Percentiles rank a stretch among this genome's conserved stretches.
These are phyloP conservation scores for Coregonus clupeaformis DNA, from an alignment of 2,113 vertebrate genomes.

Conservation along the genomic window DNA sequence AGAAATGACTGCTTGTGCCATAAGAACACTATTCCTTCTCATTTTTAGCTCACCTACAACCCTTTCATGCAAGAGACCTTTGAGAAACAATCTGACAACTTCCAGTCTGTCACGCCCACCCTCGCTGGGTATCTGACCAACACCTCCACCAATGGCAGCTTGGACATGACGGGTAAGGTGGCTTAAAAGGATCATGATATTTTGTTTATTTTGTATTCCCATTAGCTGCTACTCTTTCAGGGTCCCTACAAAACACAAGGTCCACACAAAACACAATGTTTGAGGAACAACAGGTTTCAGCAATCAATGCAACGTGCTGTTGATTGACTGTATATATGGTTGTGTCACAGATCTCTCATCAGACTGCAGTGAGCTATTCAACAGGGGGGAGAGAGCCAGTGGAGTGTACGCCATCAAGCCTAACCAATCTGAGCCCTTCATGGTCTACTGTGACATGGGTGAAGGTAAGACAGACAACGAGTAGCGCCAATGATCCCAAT, in stretches of 20 bases:
- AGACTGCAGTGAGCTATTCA: slow-evolving; percentile 81
- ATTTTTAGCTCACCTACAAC: slow-evolving; percentile 70
- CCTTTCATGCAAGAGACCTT: slow-evolving; percentile 63
- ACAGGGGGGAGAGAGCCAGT: slow-evolving; percentile 65
- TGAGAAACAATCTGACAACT: slow-evolving; percentile 60
- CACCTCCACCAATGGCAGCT: slow-evolving; percentile 45
- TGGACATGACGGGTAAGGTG: background rate
- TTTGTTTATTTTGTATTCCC: background rate
- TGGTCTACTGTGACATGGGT: slow-evolving; percentile 83
- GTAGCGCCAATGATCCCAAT: background rate
- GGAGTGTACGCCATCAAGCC: slow-evolving; percentile 82
- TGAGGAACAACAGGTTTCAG: background rate
- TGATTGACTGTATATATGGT: background rate
- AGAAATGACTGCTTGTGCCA: too few species aligned
- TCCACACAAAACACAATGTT: background rate
- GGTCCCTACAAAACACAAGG: background rate
- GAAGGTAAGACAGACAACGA: slow-evolving; percentile 68
- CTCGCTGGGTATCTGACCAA: slow-evolving; percentile 50
- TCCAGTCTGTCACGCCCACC: slow-evolving; percentile 57
- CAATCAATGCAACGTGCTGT: background rate
- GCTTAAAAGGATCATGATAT: background rate
- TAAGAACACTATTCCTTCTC: background rate
- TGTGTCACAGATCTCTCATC: slow-evolving; percentile 60
- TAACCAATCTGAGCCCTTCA: slow-evolving; percentile 72
- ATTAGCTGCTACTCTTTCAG: background rate